Conservation (phyloP, 2,797 vertebrate species). For the Sphenopsis melanotis region DNA sequence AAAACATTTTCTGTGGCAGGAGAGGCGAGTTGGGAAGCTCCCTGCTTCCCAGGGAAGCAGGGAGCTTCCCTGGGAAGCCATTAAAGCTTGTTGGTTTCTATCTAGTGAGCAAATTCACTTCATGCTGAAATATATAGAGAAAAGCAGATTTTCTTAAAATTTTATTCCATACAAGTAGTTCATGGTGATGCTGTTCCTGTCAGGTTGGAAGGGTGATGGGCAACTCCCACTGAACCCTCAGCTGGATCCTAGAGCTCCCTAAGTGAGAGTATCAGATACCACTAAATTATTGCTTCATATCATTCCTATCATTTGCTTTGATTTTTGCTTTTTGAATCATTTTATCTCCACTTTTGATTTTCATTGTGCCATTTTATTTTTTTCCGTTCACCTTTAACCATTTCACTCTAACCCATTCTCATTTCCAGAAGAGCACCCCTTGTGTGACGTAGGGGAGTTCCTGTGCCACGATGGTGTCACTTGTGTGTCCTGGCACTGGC, state of each 20-base stretch:
- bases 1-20: neutral
- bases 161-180: neutral
- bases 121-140: neutral
- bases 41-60: too few species aligned
- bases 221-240: neutral
- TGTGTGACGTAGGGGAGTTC: slow-evolving; percentile 91
- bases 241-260: neutral
- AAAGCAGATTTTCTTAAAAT: neutral
- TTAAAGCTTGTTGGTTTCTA: neutral
- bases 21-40: neutral
- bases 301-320: neutral
- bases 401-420: slow-evolving; percentile 61
- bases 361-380: neutral
- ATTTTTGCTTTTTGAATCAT: neutral
- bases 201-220: neutral
- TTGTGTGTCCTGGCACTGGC: slow-evolving; percentile 89
- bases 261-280: rapidly evolving
- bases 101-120: neutral
- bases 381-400: neutral
- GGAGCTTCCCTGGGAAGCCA: too few species aligned
- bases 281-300: neutral
- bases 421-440: slow-evolving; percentile 80
- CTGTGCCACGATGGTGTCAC: slow-evolving; percentile 83
- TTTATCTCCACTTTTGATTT: neutral
- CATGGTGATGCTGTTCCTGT: rapidly evolving